These are phyloP conservation scores for Tetramorium bicarinatum DNA, from an alignment of 2,888 invertebrate genomes.

Conservation along the genomic window DNA sequence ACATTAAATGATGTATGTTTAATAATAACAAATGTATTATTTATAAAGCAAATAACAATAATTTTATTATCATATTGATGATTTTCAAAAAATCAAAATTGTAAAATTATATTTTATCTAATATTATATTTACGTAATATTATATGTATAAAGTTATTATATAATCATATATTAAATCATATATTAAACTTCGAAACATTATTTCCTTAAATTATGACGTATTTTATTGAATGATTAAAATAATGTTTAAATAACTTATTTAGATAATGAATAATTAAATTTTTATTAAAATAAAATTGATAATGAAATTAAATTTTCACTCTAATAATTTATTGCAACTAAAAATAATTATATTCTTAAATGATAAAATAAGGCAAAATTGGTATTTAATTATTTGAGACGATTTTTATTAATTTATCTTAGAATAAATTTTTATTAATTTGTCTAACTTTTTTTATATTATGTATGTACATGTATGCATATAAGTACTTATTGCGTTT, in stretches of 20 bases:
- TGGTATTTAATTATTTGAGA: not conserved
- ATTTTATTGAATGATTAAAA: not conserved
- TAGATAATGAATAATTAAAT: not conserved
- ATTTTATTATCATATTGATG: slow-evolving; percentile 1
- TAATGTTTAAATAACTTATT: not conserved
- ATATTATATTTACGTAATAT: not conserved
- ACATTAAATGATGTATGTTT: not conserved
- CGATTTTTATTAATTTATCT: not conserved
- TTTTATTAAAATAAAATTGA: too few species aligned
- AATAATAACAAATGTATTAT: not conserved
- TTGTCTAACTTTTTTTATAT: not conserved
- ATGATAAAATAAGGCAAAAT: not conserved
- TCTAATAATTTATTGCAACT: not conserved
- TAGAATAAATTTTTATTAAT: not conserved
- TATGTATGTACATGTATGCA: too few species aligned
- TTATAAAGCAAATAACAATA: not conserved
- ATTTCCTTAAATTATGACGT: not conserved
- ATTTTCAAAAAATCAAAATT: not conserved
- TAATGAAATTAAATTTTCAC: too few species aligned
- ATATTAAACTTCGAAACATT: not conserved
- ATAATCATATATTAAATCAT: not conserved
- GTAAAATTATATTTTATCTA: not conserved
- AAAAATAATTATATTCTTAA: not conserved
- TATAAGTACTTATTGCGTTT: too few species aligned
- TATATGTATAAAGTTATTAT: not conserved